phyloP scores from a whole-genome alignment of 1,140 invertebrate species.

The Camponotus pennsylvanicus region DNA sequence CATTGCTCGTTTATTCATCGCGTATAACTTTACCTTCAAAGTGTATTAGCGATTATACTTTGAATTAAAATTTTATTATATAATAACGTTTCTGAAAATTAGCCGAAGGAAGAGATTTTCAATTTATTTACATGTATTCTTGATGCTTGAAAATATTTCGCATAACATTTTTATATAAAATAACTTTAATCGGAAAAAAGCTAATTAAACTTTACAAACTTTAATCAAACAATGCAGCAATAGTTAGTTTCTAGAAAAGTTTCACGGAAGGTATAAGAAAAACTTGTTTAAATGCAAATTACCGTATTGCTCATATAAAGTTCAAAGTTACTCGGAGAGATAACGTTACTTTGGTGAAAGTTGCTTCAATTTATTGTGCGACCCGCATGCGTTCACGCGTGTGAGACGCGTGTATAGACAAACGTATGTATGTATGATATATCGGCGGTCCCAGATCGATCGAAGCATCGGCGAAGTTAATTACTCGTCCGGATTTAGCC shows the following conservation, averaged over 20 bases:
- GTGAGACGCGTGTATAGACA: background rate
- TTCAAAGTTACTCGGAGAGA: conserved; percentile 1
- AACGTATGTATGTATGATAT: background rate
- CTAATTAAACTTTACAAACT: conserved; percentile 5
- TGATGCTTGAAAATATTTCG: background rate
- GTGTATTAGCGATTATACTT: background rate
- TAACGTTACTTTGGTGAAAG: conserved; percentile 11
- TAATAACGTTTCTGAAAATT: background rate
- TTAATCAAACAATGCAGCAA: background rate
- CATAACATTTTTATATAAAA: background rate
- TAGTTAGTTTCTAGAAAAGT: background rate
- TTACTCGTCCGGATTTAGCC: conserved; percentile 63
- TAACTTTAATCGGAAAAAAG: background rate
- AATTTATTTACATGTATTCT: background rate
- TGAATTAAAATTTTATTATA: background rate
- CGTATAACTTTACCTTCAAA: background rate
- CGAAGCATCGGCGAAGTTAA: conserved; percentile 64
- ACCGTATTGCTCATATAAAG: background rate
- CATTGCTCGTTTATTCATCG: background rate
- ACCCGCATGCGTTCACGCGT: background rate
- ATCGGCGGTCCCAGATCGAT: conserved; percentile 47
- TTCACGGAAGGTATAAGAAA: conserved; percentile 27
- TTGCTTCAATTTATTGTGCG: conserved; percentile 33
- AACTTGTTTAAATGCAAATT: conserved; percentile 53
- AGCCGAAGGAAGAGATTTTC: background rate